phyloP scores from a whole-genome alignment of 2,888 invertebrate genomes.

The Pseudococcus jackbeardsleyi region DNA sequence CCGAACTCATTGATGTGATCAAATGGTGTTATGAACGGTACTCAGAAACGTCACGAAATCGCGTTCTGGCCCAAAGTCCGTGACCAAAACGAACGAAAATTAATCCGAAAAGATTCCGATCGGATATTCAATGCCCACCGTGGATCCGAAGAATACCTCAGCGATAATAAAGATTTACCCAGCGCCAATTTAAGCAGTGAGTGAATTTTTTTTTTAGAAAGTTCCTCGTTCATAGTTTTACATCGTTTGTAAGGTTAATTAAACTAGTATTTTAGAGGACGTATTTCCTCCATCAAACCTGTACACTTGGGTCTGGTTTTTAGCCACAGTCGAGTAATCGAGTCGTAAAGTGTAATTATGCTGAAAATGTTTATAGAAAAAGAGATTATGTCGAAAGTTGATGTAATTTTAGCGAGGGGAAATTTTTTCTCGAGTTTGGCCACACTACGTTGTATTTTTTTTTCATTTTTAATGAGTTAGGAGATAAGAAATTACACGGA shows the following conservation, averaged over 20 bases:
- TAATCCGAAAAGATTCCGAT: slow-evolving; percentile 47
- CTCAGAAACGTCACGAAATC: slow-evolving; percentile 54
- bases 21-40: slow-evolving; percentile 59
- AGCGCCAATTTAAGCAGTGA: background rate
- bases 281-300: slow-evolving; percentile 32
- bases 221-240: background rate
- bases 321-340: background rate
- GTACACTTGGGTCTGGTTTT: slow-evolving; percentile 16
- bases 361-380: background rate
- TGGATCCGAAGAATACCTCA: slow-evolving; percentile 56
- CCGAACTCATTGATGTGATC: background rate
- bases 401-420: background rate
- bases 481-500: slow-evolving; percentile 16
- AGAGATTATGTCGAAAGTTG: slow-evolving; percentile 20
- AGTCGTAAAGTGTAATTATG: background rate
- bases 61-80: slow-evolving; percentile 56
- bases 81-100: slow-evolving; percentile 50
- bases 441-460: background rate
- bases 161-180: slow-evolving; percentile 49
- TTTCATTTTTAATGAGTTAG: background rate
- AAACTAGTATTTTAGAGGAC: slow-evolving; percentile 56
- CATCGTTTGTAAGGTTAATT: background rate
- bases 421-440: slow-evolving; percentile 5
- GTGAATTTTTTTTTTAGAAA: background rate
- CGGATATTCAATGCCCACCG: slow-evolving; percentile 22